Evolutionary conservation across 2,797 vertebrate genomes (phyloP).

Genomic region (Cyprinodon diabolis): DNA sequence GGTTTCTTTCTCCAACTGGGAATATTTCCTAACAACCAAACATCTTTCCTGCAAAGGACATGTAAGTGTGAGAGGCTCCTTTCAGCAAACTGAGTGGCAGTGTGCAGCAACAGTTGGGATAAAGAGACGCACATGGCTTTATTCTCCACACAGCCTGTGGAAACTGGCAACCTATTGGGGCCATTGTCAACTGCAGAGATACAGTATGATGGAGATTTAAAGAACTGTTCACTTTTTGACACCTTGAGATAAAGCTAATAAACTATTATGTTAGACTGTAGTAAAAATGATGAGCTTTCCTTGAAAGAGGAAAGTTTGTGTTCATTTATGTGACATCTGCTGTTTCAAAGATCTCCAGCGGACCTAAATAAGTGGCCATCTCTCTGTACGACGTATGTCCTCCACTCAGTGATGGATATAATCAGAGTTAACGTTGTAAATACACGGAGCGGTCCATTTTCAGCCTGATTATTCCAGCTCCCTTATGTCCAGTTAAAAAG

Average conservation of each 20-base stretch:
- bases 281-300: conserved; percentile 16
- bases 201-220: too few relatives aligned
- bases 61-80: neutral
- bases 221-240: too few relatives aligned
- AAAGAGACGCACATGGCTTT: neutral
- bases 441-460: conserved; percentile 5
- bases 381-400: conserved; percentile 1
- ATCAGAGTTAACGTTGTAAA: neutral
- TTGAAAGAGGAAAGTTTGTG: conserved; percentile 17
- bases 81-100: neutral
- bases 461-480: conserved; percentile 9
- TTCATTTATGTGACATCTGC: conserved; percentile 24
- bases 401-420: conserved; percentile 5
- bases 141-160: neutral
- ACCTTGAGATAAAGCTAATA: neutral
- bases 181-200: neutral
- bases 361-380: conserved; percentile 3
- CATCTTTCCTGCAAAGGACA: neutral
- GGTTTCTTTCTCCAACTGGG: neutral
- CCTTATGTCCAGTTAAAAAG: neutral
- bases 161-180: neutral
- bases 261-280: conserved; percentile 10
- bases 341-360: conserved; percentile 16
- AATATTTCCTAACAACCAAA: too few relatives aligned
- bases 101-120: neutral